Percentiles rank a stretch among this genome's conserved stretches.
Evolutionary conservation across 2,888 invertebrate species (phyloP).

Genomic region (Brachyptera putata): DNA sequence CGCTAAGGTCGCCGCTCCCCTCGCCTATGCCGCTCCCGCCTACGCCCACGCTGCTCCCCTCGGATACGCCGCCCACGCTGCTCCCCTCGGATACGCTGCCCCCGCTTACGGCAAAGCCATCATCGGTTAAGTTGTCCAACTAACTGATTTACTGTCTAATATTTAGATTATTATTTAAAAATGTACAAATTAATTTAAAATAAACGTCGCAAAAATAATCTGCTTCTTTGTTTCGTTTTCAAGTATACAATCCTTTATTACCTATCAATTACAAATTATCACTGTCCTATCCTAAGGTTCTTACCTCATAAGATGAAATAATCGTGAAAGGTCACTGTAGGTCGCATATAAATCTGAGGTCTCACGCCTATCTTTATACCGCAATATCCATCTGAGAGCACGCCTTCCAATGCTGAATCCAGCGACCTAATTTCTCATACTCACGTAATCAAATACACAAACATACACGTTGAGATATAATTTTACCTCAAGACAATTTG

Average conservation of each 20-base stretch:
- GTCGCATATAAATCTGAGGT: not conserved
- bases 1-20: conserved; percentile 14
- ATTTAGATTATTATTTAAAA: conserved; percentile 15
- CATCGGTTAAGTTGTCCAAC: conserved; percentile 26
- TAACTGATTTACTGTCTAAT: not conserved
- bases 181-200: conserved; percentile 13
- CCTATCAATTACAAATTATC: too few relatives aligned
- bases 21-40: not conserved
- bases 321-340: not conserved
- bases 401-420: too few relatives aligned
- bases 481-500: too few relatives aligned
- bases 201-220: conserved; percentile 5
- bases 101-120: conserved; percentile 23
- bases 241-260: not conserved
- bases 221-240: not conserved
- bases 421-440: too few relatives aligned
- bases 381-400: too few relatives aligned
- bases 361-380: too few relatives aligned
- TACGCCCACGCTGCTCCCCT: not conserved
- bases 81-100: conserved; percentile 17
- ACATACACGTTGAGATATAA: too few relatives aligned
- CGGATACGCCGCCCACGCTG: conserved; percentile 16
- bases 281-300: too few relatives aligned
- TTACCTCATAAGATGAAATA: too few relatives aligned
- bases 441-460: too few relatives aligned